phyloP scores from a whole-genome alignment of 2,113 vertebrate genomes.

The Lepus americanus region DNA sequence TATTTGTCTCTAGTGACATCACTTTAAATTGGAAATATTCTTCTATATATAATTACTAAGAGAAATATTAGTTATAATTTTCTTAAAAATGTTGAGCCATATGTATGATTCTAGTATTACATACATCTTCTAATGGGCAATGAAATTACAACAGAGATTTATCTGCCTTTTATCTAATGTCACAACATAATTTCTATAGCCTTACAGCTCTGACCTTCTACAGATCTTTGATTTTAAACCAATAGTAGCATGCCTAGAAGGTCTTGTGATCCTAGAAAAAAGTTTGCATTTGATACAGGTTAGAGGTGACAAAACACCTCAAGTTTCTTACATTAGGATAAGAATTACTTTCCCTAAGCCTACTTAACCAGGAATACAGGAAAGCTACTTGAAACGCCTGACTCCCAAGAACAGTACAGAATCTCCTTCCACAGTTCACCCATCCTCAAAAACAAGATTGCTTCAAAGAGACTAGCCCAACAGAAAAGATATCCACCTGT shows the following conservation, averaged over 20 bases:
- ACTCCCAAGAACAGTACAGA: not conserved
- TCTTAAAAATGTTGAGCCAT: slow-evolving; percentile 1
- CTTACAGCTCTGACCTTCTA: not conserved
- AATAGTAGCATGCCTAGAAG: not conserved
- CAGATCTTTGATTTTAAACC: not conserved
- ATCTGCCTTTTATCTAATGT: not conserved
- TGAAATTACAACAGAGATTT: not conserved
- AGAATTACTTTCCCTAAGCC: not conserved
- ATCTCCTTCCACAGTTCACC: not conserved
- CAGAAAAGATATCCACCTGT: not conserved
- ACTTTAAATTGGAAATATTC: not conserved
- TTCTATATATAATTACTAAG: not conserved
- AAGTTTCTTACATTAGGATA: not conserved
- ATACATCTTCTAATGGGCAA: not conserved
- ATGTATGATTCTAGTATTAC: not conserved
- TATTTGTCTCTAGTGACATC: not conserved
- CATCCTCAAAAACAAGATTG: not conserved
- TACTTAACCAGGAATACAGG: not conserved
- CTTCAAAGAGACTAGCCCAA: not conserved
- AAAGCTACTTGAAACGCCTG: not conserved
- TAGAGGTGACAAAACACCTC: not conserved
- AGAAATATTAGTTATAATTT: not conserved
- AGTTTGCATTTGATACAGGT: not conserved
- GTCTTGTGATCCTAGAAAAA: not conserved
- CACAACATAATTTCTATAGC: not conserved